A percentile compares a stretch with the other conserved stretches of the same genome.
Conservation (phyloP, 2,888 invertebrate species). For the Andrena hattorfiana region DNA sequence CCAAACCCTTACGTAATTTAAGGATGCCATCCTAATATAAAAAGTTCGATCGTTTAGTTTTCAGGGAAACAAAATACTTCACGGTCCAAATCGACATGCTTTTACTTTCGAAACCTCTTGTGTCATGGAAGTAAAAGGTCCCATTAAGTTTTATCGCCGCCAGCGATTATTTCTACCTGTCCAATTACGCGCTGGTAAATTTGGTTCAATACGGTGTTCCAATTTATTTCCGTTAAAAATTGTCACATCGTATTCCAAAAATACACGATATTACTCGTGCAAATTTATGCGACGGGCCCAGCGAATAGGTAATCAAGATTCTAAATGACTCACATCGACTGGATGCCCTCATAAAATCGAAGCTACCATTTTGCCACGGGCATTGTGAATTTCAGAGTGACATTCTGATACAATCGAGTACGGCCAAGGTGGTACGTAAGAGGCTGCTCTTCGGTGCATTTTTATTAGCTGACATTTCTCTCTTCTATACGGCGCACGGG, state of each 20-base stretch:
- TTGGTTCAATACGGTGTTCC: not conserved
- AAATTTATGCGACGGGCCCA: not conserved
- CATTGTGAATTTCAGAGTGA: conserved; percentile 16
- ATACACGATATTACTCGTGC: conserved; percentile 15
- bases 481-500: conserved; percentile 13
- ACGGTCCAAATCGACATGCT: not conserved
- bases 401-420: conserved; percentile 27
- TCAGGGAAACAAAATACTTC: not conserved
- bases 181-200: not conserved
- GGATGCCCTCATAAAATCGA: conserved; percentile 1
- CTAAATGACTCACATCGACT: not conserved
- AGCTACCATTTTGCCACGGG: not conserved
- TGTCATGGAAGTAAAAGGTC: not conserved
- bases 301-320: too few species aligned
- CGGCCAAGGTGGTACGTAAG: conserved; percentile 1
- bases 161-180: not conserved
- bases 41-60: too few species aligned
- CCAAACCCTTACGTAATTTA: too few species aligned
- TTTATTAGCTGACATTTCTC: conserved; percentile 48
- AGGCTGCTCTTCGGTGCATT: conserved; percentile 1
- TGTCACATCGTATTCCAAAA: not conserved
- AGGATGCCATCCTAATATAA: too few species aligned
- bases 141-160: not conserved
- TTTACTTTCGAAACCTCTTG: not conserved
- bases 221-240: conserved; percentile 4